Evolutionary conservation across 2,797 vertebrate species (phyloP).

Genomic region (Apogon talboti): DNA sequence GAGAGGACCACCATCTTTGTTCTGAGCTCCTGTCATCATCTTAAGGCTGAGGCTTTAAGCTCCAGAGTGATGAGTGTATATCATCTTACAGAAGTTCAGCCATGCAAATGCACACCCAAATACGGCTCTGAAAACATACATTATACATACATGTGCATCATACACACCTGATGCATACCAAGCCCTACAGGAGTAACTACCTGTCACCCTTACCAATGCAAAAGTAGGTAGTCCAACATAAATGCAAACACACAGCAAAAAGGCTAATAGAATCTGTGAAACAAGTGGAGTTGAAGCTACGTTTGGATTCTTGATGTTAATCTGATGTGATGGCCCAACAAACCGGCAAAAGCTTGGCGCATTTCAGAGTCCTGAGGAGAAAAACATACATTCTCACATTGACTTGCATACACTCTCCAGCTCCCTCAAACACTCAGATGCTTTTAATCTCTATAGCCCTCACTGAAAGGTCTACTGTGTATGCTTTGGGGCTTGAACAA

Average conservation of each 20-base stretch:
- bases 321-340: constrained; percentile 68
- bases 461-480: constrained; percentile 43
- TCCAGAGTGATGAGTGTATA: constrained; percentile 59
- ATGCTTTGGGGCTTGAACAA: constrained; percentile 50
- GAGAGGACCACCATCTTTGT: constrained; percentile 77
- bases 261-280: constrained; percentile 48
- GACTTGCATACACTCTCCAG: constrained; percentile 29
- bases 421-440: constrained; percentile 50
- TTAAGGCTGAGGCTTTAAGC: constrained; percentile 55
- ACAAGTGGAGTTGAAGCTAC: constrained; percentile 19
- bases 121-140: background rate
- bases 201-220: constrained; percentile 26
- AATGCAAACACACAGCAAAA: constrained; percentile 19
- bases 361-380: constrained; percentile 62
- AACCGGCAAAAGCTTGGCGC: constrained; percentile 60
- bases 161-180: constrained; percentile 23
- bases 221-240: constrained; percentile 9
- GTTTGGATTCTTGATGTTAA: constrained; percentile 61
- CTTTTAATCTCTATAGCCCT: constrained; percentile 60
- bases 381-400: constrained; percentile 44
- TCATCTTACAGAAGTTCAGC: constrained; percentile 43
- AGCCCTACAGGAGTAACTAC: constrained; percentile 4
- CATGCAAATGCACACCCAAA: constrained; percentile 35
- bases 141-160: constrained; percentile 1
- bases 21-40: constrained; percentile 74